Conservation (phyloP, 2,888 invertebrate genomes). For the Drosophila greeni region DNA sequence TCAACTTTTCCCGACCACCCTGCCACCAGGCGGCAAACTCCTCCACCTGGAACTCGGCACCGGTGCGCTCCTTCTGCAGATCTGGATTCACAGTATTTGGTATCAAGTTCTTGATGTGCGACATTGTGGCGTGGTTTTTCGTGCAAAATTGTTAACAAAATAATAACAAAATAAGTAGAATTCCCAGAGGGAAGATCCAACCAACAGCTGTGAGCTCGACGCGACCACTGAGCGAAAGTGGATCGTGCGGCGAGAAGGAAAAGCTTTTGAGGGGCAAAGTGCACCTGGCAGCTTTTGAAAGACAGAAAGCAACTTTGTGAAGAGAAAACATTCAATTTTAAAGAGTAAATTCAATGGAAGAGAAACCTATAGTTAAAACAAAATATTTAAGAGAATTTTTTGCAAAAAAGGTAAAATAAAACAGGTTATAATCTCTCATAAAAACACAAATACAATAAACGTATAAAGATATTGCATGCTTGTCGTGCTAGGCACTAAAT, state of each 20-base stretch:
- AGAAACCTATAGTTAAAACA: not conserved
- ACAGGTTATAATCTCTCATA: not conserved
- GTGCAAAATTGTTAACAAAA: not conserved
- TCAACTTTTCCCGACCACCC: slow-evolving; percentile 84
- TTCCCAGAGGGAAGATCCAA: slow-evolving; percentile 21
- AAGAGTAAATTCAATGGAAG: not conserved
- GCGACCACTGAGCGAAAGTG: slow-evolving; percentile 36
- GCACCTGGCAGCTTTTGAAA: slow-evolving; percentile 12
- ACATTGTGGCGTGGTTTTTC: slow-evolving; percentile 46
- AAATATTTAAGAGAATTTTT: slow-evolving; percentile 1
- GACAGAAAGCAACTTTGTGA: not conserved
- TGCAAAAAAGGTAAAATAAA: not conserved
- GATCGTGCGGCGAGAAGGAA: slow-evolving; percentile 19
- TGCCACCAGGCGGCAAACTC: slow-evolving; percentile 89
- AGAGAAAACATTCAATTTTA: not conserved
- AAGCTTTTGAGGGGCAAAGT: slow-evolving; percentile 54
- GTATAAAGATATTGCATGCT: slow-evolving; percentile 1
- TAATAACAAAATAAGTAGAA: not conserved
- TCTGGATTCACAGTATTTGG: slow-evolving; percentile 69
- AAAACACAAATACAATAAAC: not conserved
- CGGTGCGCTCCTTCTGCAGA: slow-evolving; percentile 66
- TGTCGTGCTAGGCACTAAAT: slow-evolving; percentile 7
- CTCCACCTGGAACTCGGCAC: slow-evolving; percentile 82
- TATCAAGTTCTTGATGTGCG: slow-evolving; percentile 55
- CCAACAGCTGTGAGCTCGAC: slow-evolving; percentile 34